Conservation (phyloP, 2,113 vertebrate species). For the Strix aluco region DNA sequence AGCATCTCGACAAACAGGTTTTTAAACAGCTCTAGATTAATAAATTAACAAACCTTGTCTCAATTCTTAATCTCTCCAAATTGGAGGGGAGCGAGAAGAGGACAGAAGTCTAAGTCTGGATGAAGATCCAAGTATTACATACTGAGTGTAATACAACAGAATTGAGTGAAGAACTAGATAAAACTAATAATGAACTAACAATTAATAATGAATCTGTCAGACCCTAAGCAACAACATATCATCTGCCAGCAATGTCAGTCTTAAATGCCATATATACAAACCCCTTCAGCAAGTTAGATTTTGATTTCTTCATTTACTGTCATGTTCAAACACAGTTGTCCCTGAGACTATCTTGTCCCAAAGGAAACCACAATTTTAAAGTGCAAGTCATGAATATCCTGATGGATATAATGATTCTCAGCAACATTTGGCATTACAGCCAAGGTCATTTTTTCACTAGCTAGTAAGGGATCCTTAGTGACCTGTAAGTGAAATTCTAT, state of each 20-base stretch:
- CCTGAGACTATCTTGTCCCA: neutral
- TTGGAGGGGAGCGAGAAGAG: neutral
- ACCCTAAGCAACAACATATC: neutral
- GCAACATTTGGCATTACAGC: neutral
- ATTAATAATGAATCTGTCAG: neutral
- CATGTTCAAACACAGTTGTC: neutral
- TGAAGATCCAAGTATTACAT: neutral
- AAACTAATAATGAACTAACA: neutral
- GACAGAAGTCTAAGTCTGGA: neutral
- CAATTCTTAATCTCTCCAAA: neutral
- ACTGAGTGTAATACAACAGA: neutral
- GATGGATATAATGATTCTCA: neutral
- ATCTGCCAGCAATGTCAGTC: neutral
- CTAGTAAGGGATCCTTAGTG: neutral
- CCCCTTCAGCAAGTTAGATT: neutral
- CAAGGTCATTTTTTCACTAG: slow-evolving; percentile 33
- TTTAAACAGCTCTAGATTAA: neutral
- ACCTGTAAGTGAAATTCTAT: slow-evolving; percentile 4
- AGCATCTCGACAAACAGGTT: neutral
- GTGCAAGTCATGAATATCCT: neutral
- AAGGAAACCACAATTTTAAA: neutral
- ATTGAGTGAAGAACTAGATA: neutral
- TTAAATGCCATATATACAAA: neutral
- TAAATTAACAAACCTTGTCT: neutral
- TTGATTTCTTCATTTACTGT: neutral